phyloP scores from a whole-genome alignment of 2,797 vertebrate genomes.

The Lepilemur ruficaudatus region DNA sequence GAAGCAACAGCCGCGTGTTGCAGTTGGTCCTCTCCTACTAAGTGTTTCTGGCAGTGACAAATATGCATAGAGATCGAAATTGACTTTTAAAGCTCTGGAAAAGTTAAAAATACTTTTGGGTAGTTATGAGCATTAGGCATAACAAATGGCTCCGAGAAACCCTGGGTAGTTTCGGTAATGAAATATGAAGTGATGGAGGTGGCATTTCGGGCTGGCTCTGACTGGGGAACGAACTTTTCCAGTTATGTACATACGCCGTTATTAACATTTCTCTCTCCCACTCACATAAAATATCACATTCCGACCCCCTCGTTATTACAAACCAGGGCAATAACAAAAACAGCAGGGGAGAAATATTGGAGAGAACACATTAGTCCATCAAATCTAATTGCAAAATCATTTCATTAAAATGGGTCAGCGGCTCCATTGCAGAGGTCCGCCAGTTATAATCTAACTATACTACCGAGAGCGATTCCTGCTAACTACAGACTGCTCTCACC shows the following conservation, averaged over 20 bases:
- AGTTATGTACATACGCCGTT: slow-evolving; percentile 51
- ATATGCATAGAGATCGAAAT: slow-evolving; percentile 67
- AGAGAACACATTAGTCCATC: slow-evolving; percentile 79
- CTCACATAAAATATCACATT: slow-evolving; percentile 71
- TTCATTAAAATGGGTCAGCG: slow-evolving; percentile 83
- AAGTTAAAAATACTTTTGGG: slow-evolving; percentile 74
- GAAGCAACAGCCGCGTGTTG: not conserved
- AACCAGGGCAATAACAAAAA: slow-evolving; percentile 68
- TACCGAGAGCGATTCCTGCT: slow-evolving; percentile 80
- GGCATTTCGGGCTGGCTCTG: slow-evolving; percentile 57
- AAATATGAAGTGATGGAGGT: slow-evolving; percentile 79
- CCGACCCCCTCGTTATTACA: slow-evolving; percentile 74
- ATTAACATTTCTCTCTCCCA: slow-evolving; percentile 79
- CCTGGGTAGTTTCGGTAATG: slow-evolving; percentile 74
- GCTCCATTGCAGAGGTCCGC: slow-evolving; percentile 76
- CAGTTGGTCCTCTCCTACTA: slow-evolving; percentile 48
- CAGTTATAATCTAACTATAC: slow-evolving; percentile 71
- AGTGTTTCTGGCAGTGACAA: slow-evolving; percentile 73
- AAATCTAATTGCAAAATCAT: slow-evolving; percentile 81
- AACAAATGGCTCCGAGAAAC: slow-evolving; percentile 60
- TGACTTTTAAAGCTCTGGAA: slow-evolving; percentile 74
- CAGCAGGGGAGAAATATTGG: slow-evolving; percentile 64
- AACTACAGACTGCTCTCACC: slow-evolving; percentile 66
- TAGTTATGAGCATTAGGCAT: slow-evolving; percentile 65
- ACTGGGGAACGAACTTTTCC: slow-evolving; percentile 63